These are phyloP conservation scores for Urosaurus nigricauda DNA, from an alignment of 2,797 vertebrate genomes.

Conservation along the genomic window DNA sequence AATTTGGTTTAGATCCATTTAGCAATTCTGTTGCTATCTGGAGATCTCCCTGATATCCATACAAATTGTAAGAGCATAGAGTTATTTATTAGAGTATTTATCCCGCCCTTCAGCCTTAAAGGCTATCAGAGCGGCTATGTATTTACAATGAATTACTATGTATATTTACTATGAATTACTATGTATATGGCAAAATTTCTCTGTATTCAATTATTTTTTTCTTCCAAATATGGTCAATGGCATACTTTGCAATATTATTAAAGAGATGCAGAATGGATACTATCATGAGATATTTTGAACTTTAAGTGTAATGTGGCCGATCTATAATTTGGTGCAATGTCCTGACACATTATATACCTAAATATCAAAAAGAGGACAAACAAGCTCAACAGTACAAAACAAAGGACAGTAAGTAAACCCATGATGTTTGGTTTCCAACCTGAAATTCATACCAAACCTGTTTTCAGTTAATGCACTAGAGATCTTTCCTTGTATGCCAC, in stretches of 20 bases:
- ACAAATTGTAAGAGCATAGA: neutral
- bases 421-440: neutral
- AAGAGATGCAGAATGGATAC: neutral
- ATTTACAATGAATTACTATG: no score
- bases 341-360: neutral
- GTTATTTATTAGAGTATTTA: no score
- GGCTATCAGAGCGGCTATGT: no score
- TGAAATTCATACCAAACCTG: conserved; percentile 31
- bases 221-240: neutral
- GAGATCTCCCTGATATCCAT: neutral
- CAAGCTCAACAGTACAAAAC: neutral
- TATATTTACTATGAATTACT: no score
- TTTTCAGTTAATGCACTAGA: neutral
- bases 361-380: conserved; percentile 13
- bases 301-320: neutral
- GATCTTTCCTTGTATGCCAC: neutral
- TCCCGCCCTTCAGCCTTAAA: no score
- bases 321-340: neutral
- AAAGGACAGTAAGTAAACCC: neutral
- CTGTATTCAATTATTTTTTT: neutral
- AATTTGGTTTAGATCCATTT: neutral
- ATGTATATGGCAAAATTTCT: neutral
- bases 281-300: neutral
- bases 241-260: neutral
- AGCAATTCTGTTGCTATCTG: neutral